phyloP scores from a whole-genome alignment of 23 tunicate species.

The Oikopleura dioica region DNA sequence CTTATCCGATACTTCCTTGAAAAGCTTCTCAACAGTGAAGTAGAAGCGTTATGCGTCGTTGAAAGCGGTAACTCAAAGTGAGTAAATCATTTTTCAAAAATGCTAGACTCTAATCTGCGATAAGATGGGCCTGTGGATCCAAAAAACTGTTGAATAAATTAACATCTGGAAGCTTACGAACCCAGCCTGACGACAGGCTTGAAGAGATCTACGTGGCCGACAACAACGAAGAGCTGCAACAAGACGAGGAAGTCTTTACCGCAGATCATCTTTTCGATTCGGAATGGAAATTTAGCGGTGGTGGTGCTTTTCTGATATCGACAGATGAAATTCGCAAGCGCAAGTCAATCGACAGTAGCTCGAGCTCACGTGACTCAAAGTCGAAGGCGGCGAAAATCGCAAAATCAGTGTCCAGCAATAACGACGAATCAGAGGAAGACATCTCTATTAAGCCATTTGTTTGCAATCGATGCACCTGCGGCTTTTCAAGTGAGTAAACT shows the following conservation, averaged over 20 bases:
- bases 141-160: background rate
- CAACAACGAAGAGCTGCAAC: background rate
- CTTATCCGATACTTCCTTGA: background rate
- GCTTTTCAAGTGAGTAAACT: background rate
- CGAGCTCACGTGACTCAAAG: background rate
- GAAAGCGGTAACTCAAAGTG: background rate
- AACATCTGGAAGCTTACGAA: background rate
- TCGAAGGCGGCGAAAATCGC: background rate
- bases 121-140: conserved; percentile 5
- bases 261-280: background rate
- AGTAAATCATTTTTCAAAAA: background rate
- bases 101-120: no score
- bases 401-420: background rate
- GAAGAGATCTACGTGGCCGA: background rate
- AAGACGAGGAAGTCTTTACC: background rate
- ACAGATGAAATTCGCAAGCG: background rate
- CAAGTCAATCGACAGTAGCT: background rate
- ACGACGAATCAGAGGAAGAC: background rate
- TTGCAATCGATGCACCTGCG: background rate
- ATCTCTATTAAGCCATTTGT: conserved; percentile 2
- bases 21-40: background rate
- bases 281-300: conserved; percentile 7
- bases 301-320: background rate
- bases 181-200: background rate
- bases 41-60: background rate